Conservation (phyloP, 2,888 invertebrate genomes). For the Ophion ellenae region DNA sequence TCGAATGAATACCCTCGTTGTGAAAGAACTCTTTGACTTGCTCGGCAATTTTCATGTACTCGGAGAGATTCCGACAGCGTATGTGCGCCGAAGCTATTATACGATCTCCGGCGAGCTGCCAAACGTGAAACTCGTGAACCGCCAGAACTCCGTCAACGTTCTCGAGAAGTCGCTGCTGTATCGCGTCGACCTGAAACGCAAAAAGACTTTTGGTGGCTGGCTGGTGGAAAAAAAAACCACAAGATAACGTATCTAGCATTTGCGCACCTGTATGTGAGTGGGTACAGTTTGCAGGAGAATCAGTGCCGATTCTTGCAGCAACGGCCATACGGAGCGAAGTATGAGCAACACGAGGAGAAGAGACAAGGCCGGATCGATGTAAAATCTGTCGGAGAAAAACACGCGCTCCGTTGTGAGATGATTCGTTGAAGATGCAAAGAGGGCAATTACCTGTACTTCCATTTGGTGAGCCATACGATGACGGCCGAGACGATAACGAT, state of each 20-base stretch:
- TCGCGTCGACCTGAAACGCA: conserved; percentile 89
- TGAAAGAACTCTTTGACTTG: conserved; percentile 99
- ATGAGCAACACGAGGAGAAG: conserved; percentile 94
- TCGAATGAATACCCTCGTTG: conserved; percentile 99
- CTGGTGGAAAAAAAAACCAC: background rate
- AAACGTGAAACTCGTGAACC: conserved; percentile 99
- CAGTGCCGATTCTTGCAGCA: conserved; percentile 96
- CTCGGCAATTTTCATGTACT: conserved; percentile 98
- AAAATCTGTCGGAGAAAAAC: conserved; percentile 84
- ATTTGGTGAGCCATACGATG: conserved; percentile 91
- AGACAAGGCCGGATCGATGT: conserved; percentile 97
- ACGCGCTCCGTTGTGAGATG: background rate
- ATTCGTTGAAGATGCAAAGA: background rate
- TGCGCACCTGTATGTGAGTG: conserved; percentile 92
- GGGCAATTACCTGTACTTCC: conserved; percentile 87
- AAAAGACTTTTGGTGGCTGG: background rate
- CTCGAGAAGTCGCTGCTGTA: conserved; percentile 93
- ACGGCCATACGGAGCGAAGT: conserved; percentile 95
- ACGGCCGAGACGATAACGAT: conserved; percentile 95
- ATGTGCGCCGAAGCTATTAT: conserved; percentile 99
- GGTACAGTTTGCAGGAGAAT: conserved; percentile 99
- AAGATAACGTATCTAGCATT: background rate
- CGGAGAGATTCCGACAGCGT: conserved; percentile 95
- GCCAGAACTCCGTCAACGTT: conserved; percentile 97
- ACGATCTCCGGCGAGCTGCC: conserved; percentile 98